Evolutionary conservation across 2,797 vertebrate species (phyloP), one percentile per base, ranked within the genome.

Genomic region (Silurus aristotelis): DNA sequence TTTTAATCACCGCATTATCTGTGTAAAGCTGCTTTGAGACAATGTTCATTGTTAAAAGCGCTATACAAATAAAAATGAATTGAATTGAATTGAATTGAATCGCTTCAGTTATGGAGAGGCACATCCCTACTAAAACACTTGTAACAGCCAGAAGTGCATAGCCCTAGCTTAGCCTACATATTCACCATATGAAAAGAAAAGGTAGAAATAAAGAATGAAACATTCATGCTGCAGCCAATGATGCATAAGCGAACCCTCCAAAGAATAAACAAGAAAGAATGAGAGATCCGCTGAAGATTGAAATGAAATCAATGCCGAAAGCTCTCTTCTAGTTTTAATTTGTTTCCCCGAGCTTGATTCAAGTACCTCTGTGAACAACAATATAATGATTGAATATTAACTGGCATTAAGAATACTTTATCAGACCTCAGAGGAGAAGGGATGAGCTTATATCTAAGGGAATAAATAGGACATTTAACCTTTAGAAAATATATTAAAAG

Each of bases 331-430:
- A 61, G 17, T 27, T 71, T 63, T 80, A 80, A 43, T 85, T 60
- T 73, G 19, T 77, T 80, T 72, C 61, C 68, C 61, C 0, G n/a
- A 58, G 52, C 20, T 14, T 25, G 43, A 38, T 72, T 83, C 52
- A 60, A 31, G 60, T 61, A 31, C 31, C 55, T 52, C 64, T 60
- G 66, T 79, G 68, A 86, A 82, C 38, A 68, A 76, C 67, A 67
- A 83, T 70, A 67, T 27, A 46, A 83, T 61, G 66, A 84, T 61
- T 82, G 78, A 85, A 85, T 58, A 70, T 82, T 48, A 83, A 85
- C 64, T 61, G 55, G 43, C n/a, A 78, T 81, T 55, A 83, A 85
- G 70, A 58, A 83, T 83, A 75, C 70, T 15, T 83, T 72, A 66
- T 7, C 52, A 66, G 48, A 64, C 27, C 20, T 58, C 58, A 15